These are phyloP conservation scores for Baccha elongata DNA, from an alignment of 2,888 invertebrate species.

Conservation along the genomic window DNA sequence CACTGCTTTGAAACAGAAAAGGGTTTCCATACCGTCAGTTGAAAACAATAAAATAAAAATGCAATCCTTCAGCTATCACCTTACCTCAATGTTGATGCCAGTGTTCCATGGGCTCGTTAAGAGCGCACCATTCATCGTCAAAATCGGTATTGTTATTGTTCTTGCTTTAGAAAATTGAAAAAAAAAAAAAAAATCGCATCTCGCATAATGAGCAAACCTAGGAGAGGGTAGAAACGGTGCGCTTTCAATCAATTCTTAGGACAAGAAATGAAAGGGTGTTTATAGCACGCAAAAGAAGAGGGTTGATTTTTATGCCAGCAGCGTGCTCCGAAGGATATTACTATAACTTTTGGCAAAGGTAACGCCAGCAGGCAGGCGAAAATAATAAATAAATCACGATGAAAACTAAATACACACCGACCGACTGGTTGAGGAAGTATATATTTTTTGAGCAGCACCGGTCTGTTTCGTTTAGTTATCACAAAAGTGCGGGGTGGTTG, in stretches of 20 bases:
- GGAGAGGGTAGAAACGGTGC: slow-evolving; percentile 32
- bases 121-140: slow-evolving; percentile 51
- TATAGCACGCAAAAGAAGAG: slow-evolving; percentile 37
- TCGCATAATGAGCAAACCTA: slow-evolving; percentile 42
- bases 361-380: slow-evolving; percentile 40
- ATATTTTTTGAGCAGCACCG: slow-evolving; percentile 38
- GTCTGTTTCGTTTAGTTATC: slow-evolving; percentile 15
- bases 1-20: slow-evolving; percentile 50
- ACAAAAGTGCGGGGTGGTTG: slow-evolving; percentile 59
- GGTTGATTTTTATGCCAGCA: slow-evolving; percentile 47
- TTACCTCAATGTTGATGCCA: slow-evolving; percentile 50
- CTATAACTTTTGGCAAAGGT: slow-evolving; percentile 70
- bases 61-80: slow-evolving; percentile 57
- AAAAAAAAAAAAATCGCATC: slow-evolving; percentile 43
- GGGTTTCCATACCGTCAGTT: slow-evolving; percentile 40
- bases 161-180: slow-evolving; percentile 28
- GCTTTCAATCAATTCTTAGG: slow-evolving; percentile 46
- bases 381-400: slow-evolving; percentile 67
- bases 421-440: slow-evolving; percentile 56
- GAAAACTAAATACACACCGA: slow-evolving; percentile 41
- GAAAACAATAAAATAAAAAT: slow-evolving; percentile 44
- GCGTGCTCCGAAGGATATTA: slow-evolving; percentile 58
- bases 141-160: slow-evolving; percentile 43
- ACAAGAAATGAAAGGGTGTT: slow-evolving; percentile 51
- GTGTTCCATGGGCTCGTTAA: slow-evolving; percentile 64